phyloP scores from a whole-genome alignment of 2,113 vertebrate species.

The Dinomys branickii region DNA sequence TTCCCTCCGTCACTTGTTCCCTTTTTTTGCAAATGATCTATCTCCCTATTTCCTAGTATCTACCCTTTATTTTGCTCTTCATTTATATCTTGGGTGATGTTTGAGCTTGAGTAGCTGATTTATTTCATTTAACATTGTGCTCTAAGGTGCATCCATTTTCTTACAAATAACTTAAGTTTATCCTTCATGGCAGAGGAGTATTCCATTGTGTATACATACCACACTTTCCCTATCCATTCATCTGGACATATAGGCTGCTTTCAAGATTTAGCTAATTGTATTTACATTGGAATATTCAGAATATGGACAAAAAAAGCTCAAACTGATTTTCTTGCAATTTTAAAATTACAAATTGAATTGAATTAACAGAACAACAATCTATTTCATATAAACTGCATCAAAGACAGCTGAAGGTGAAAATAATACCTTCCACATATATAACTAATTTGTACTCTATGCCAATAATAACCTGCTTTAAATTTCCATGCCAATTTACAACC shows the following conservation, averaged over 20 bases:
- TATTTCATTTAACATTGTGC: background rate
- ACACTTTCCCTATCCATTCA: background rate
- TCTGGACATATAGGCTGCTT: background rate
- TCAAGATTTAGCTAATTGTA: background rate
- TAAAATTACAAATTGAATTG: background rate
- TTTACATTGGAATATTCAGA: background rate
- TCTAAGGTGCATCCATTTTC: background rate
- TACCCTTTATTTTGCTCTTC: background rate
- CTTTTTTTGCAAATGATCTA: background rate
- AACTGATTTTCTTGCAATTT: background rate
- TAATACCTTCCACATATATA: slow-evolving; percentile 89
- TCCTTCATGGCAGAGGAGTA: background rate
- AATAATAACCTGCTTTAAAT: slow-evolving; percentile 90
- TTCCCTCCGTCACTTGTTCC: background rate
- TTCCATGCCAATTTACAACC: slow-evolving; percentile 89
- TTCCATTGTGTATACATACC: background rate
- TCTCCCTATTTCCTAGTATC: background rate
- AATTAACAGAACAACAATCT: background rate
- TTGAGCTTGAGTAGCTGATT: background rate
- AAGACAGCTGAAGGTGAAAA: background rate
- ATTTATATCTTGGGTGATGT: background rate
- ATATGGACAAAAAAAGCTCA: background rate
- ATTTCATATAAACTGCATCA: background rate
- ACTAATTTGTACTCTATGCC: slow-evolving; percentile 92
- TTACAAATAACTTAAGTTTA: background rate